These are phyloP conservation scores for Prionace glauca DNA, from an alignment of 2,797 vertebrate genomes.

Conservation along the genomic window DNA sequence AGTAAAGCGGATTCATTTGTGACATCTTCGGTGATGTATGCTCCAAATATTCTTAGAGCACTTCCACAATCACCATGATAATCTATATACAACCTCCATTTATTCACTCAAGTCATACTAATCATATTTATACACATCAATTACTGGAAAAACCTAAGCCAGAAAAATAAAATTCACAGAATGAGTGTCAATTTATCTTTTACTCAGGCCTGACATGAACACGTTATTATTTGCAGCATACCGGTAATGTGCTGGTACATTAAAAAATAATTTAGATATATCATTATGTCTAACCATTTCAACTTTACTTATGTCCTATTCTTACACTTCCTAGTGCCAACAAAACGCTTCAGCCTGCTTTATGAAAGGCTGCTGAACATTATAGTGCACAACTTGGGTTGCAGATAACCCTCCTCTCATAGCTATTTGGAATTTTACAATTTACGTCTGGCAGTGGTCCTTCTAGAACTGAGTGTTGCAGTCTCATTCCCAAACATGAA, in stretches of 20 bases:
- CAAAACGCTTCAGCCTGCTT: not conserved
- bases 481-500: not conserved
- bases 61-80: not conserved
- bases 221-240: not conserved
- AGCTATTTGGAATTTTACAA: not conserved
- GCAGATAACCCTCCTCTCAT: not conserved
- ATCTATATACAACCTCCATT: not conserved
- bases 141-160: not conserved
- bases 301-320: not conserved
- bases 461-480: not conserved
- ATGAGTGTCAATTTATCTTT: not conserved
- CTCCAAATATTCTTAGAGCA: not conserved
- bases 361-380: not conserved
- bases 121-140: not conserved
- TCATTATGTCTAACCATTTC: not conserved
- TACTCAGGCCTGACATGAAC: not conserved
- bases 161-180: not conserved
- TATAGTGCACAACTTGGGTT: not conserved
- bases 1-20: not conserved
- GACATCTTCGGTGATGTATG: not conserved
- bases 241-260: not conserved
- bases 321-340: not conserved
- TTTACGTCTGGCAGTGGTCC: not conserved
- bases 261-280: not conserved
- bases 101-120: conserved; percentile 17